Evolutionary conservation across 2,797 vertebrate genomes (phyloP).

Genomic region (Typhlichthys eigenmanni): DNA sequence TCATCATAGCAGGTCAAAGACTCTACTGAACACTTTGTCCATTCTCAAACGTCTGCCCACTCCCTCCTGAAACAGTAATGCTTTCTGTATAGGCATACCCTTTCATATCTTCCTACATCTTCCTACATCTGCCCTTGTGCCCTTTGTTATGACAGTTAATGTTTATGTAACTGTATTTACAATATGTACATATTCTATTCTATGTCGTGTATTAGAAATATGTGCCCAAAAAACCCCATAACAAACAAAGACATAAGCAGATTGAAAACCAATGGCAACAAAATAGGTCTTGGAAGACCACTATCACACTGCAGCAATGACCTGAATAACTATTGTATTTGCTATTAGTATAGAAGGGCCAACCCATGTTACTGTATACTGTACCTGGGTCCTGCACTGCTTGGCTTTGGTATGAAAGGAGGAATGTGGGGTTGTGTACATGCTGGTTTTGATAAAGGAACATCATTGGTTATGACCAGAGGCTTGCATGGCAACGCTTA

Average conservation of each 20-base stretch:
- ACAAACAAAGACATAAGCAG: too few species aligned
- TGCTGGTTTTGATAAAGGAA: too few species aligned
- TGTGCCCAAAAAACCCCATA: constrained; percentile 3
- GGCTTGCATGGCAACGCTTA: too few species aligned
- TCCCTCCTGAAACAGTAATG: constrained; percentile 8
- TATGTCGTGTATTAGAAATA: not conserved
- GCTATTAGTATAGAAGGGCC: too few species aligned
- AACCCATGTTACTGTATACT: too few species aligned
- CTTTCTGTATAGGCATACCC: constrained; percentile 1
- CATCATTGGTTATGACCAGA: too few species aligned
- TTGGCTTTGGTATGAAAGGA: too few species aligned
- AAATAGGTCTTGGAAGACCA: not conserved
- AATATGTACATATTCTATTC: too few species aligned
- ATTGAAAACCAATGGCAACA: too few species aligned
- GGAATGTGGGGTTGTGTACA: too few species aligned
- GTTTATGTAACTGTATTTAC: not conserved
- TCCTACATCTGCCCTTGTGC: not conserved
- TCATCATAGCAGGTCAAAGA: constrained; percentile 52
- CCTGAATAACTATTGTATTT: not conserved
- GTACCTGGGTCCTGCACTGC: too few species aligned
- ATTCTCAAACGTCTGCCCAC: constrained; percentile 10
- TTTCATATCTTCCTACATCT: not conserved
- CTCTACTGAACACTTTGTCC: constrained; percentile 47
- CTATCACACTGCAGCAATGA: constrained; percentile 3
- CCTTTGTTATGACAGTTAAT: not conserved